phyloP scores from a whole-genome alignment of 2,888 invertebrate species.

The Zaprionus lineosus region DNA sequence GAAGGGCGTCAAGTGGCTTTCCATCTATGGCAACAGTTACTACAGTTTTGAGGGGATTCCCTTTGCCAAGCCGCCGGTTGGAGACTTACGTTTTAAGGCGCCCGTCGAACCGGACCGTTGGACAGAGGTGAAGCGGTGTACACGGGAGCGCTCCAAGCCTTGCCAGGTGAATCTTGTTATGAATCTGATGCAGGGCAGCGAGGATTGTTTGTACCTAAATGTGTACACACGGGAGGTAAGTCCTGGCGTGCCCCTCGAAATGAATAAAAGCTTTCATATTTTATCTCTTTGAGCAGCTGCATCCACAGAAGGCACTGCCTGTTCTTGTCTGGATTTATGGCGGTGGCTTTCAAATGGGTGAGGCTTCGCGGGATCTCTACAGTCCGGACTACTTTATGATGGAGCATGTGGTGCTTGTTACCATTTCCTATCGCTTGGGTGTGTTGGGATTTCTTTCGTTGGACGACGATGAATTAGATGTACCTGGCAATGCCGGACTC shows the following conservation, averaged over 20 bases:
- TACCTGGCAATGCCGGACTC: constrained; percentile 84
- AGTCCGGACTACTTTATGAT: constrained; percentile 84
- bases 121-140: constrained; percentile 82
- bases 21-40: constrained; percentile 79
- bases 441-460: constrained; percentile 83
- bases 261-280: background rate
- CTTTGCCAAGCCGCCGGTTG: constrained; percentile 82
- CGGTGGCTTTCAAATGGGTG: constrained; percentile 84
- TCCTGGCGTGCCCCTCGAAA: background rate
- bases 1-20: constrained; percentile 80
- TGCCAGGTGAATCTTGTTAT: constrained; percentile 81
- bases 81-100: constrained; percentile 82
- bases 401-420: constrained; percentile 83
- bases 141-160: constrained; percentile 78
- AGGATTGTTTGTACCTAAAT: constrained; percentile 85
- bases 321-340: constrained; percentile 84
- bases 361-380: constrained; percentile 81
- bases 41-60: constrained; percentile 82
- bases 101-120: constrained; percentile 83
- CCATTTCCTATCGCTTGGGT: constrained; percentile 84
- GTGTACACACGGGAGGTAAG: constrained; percentile 82
- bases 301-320: constrained; percentile 76
- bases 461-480: constrained; percentile 82
- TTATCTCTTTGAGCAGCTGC: constrained; percentile 53
- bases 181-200: constrained; percentile 83